These are phyloP conservation scores for Drosophila leonis DNA, from an alignment of 2,888 invertebrate genomes.

Conservation along the genomic window DNA sequence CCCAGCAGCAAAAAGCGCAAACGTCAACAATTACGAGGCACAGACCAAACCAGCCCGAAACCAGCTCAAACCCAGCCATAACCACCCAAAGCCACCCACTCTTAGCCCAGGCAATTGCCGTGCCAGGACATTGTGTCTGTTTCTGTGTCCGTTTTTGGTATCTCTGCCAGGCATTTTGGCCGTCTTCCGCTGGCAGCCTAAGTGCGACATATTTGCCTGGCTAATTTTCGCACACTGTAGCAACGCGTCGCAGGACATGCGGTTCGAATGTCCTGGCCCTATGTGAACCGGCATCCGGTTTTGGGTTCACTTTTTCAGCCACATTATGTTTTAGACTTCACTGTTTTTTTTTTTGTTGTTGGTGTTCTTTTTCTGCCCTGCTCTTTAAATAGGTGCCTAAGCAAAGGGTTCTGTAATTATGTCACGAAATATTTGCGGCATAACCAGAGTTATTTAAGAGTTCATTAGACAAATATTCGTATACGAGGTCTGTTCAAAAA, in stretches of 20 bases:
- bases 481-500: no score
- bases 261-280: constrained; percentile 58
- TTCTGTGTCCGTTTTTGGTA: constrained; percentile 42
- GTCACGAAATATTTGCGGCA: constrained; percentile 6
- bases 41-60: not conserved
- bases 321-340: constrained; percentile 20
- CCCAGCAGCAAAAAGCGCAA: constrained; percentile 65
- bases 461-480: not conserved
- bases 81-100: constrained; percentile 6
- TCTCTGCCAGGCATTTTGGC: constrained; percentile 49
- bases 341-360: constrained; percentile 10
- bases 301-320: constrained; percentile 18
- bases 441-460: constrained; percentile 2
- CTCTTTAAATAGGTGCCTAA: not conserved
- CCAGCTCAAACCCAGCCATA: not conserved
- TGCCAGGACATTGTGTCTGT: constrained; percentile 32
- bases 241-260: constrained; percentile 59
- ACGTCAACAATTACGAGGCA: constrained; percentile 76
- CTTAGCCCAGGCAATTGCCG: constrained; percentile 66
- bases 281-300: constrained; percentile 23
- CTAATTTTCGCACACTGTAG: constrained; percentile 64
- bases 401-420: constrained; percentile 9
- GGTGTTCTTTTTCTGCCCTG: not conserved
- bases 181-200: constrained; percentile 73
- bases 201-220: constrained; percentile 81